These are phyloP conservation scores for Tapirus indicus DNA, from an alignment of 2,797 vertebrate genomes.

Conservation along the genomic window DNA sequence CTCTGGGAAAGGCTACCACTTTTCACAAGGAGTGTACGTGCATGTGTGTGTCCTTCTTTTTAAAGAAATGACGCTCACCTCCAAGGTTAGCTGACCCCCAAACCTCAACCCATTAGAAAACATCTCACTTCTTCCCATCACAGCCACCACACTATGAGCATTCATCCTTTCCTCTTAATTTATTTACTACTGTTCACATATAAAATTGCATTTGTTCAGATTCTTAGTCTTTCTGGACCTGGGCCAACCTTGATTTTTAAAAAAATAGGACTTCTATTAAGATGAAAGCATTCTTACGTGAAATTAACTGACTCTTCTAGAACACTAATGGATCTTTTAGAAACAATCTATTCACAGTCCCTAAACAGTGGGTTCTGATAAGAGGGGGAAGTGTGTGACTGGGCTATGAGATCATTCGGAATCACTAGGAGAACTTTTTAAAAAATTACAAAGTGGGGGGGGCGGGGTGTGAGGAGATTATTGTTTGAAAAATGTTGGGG, in stretches of 20 bases:
- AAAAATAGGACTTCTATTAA: slow-evolving; percentile 26
- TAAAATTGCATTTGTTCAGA: slow-evolving; percentile 52
- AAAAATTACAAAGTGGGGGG: neutral
- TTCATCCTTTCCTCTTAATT: neutral
- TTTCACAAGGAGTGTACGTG: neutral
- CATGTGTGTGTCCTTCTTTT: neutral
- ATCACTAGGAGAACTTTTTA: neutral
- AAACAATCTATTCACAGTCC: slow-evolving; percentile 17
- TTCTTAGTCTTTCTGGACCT: slow-evolving; percentile 46
- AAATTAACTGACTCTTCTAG: slow-evolving; percentile 54
- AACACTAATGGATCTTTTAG: slow-evolving; percentile 54
- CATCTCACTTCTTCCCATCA: neutral
- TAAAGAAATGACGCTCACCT: slow-evolving; percentile 37
- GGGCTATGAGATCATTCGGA: neutral
- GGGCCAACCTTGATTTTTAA: slow-evolving; percentile 33
- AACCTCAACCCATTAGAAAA: neutral
- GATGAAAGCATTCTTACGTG: slow-evolving; percentile 42
- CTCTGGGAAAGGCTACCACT: neutral
- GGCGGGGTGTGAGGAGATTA: neutral
- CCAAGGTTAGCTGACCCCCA: neutral
- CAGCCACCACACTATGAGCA: neutral
- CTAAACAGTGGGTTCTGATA: neutral
- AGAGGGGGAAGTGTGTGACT: neutral
- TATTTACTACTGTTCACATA: neutral
- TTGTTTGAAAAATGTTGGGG: neutral